Evolutionary conservation across 2,113 vertebrate species (phyloP).

Genomic region (Microcebus ravelobensis): DNA sequence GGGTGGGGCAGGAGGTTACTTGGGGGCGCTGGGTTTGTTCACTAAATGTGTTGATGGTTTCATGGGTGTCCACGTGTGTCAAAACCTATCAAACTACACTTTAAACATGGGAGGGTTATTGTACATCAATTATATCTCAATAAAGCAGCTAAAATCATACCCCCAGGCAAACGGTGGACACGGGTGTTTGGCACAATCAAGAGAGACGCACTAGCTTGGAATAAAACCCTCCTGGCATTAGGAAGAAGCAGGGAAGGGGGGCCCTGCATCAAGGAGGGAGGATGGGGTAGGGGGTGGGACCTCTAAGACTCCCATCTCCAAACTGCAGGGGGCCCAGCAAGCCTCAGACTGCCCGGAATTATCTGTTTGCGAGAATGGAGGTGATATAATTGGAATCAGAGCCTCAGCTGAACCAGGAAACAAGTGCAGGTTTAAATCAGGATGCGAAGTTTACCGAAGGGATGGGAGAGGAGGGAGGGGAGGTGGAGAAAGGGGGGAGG

Average conservation of each 20-base stretch:
- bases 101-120: neutral
- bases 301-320: neutral
- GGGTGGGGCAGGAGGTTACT: neutral
- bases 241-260: neutral
- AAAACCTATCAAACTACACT: neutral
- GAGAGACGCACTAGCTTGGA: neutral
- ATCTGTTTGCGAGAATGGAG: constrained; percentile 84
- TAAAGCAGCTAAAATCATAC: neutral
- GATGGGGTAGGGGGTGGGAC: too few species aligned
- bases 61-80: neutral
- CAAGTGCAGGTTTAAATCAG: constrained; percentile 82
- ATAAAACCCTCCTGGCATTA: neutral
- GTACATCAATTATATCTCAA: neutral
- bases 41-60: neutral
- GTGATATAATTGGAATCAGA: constrained; percentile 85
- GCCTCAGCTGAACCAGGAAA: constrained; percentile 83
- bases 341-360: constrained; percentile 81
- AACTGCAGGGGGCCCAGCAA: constrained; percentile 45
- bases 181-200: neutral
- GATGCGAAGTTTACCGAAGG: constrained; percentile 80
- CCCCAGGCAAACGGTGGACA: neutral
- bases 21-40: neutral
- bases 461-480: neutral
- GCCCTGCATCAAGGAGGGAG: accelerated
- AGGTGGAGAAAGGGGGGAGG: neutral